Conservation (phyloP, 1,140 invertebrate genomes). For the Orius insidiosus region DNA sequence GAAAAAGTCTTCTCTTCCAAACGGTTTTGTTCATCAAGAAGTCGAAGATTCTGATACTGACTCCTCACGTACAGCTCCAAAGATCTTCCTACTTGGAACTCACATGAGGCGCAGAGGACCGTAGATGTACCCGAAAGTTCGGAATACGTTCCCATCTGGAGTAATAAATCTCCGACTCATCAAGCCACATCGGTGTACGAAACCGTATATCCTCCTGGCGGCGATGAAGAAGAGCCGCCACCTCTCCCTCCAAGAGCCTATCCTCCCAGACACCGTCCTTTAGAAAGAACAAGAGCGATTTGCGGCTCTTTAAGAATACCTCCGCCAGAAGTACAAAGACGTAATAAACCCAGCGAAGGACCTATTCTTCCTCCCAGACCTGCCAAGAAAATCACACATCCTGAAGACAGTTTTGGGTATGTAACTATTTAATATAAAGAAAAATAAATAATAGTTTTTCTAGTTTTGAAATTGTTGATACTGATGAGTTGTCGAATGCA, state of each 20-base stretch:
- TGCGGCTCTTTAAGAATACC: constrained; percentile 2
- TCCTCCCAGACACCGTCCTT: constrained; percentile 24
- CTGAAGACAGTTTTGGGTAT: constrained; percentile 48
- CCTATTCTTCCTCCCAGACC: constrained; percentile 21
- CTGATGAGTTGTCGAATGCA: constrained; percentile 35
- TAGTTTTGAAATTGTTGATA: constrained; percentile 54
- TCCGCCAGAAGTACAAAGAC: constrained; percentile 11
- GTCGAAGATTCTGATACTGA: constrained; percentile 20
- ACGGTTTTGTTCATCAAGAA: constrained; percentile 15
- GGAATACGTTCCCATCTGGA: constrained; percentile 27
- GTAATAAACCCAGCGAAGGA: constrained; percentile 20
- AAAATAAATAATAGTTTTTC: too few relatives aligned
- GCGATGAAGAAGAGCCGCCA: constrained; percentile 22
- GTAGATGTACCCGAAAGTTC: constrained; percentile 10
- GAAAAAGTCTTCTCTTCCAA: constrained; percentile 18
- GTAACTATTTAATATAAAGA: too few relatives aligned
- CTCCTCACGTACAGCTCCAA: constrained; percentile 19
- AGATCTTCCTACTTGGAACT: constrained; percentile 24
- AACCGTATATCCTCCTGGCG: constrained; percentile 22
- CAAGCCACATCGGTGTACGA: constrained; percentile 25
- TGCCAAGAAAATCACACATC: constrained; percentile 22
- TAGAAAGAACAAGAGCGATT: constrained; percentile 27
- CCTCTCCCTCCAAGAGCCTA: constrained; percentile 27
- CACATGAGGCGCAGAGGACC: constrained; percentile 21
- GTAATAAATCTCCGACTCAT: constrained; percentile 11